Conservation (phyloP, 2,888 invertebrate species). For the Cerceris rybyensis region DNA sequence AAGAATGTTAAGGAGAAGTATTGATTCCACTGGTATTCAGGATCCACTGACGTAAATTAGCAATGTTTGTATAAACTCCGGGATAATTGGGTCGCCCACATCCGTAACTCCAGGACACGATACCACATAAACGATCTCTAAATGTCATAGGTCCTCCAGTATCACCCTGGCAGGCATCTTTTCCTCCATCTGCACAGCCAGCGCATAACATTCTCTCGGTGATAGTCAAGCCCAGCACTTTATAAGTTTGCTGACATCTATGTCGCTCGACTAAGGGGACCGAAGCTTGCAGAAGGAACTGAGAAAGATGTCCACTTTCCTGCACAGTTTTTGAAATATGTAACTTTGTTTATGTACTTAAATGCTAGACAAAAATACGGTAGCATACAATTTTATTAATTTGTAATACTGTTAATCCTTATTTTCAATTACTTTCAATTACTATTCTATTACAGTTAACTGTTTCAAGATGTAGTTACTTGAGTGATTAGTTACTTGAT, state of each 20-base stretch:
- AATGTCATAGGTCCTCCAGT: slow-evolving; percentile 84
- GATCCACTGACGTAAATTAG: slow-evolving; percentile 71
- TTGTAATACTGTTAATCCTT: too few relatives aligned
- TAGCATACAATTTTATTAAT: too few relatives aligned
- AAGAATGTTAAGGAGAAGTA: too few relatives aligned
- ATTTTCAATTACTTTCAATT: too few relatives aligned
- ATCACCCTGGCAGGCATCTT: slow-evolving; percentile 84
- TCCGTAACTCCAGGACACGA: slow-evolving; percentile 84
- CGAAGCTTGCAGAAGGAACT: slow-evolving; percentile 82
- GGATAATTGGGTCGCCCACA: slow-evolving; percentile 83
- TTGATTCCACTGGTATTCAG: slow-evolving; percentile 42
- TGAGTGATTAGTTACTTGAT: too few relatives aligned
- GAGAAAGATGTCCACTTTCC: slow-evolving; percentile 71
- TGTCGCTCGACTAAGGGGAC: slow-evolving; percentile 82
- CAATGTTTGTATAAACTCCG: slow-evolving; percentile 84
- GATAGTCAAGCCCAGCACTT: slow-evolving; percentile 74
- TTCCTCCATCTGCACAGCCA: slow-evolving; percentile 84
- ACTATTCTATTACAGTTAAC: too few relatives aligned
- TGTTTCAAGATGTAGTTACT: too few relatives aligned
- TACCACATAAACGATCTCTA: slow-evolving; percentile 81
- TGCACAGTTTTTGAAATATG: slow-evolving; percentile 31
- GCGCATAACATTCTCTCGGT: slow-evolving; percentile 85
- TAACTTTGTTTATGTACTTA: background rate
- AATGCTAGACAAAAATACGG: too few relatives aligned
- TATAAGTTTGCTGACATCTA: slow-evolving; percentile 82